Percentiles rank a stretch among this genome's conserved stretches.
Conservation (phyloP, 2,113 vertebrate species). For the Coregonus clupeaformis region DNA sequence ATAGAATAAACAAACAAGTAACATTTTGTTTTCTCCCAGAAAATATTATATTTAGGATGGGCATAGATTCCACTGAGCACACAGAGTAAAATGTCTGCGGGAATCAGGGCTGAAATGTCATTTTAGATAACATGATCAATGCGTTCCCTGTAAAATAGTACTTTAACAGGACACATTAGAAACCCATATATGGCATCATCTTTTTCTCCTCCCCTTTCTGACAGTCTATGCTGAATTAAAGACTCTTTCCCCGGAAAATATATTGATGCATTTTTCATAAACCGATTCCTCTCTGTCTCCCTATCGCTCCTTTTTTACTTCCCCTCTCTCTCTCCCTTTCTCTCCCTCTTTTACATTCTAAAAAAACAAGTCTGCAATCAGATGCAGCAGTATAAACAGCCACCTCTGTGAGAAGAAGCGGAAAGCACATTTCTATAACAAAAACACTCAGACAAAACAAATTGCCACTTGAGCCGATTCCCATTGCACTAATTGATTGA, state of each 20-base stretch:
- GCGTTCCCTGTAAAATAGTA: not conserved
- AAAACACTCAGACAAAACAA: conserved; percentile 71
- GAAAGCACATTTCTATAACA: conserved; percentile 71
- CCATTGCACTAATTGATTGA: conserved; percentile 75
- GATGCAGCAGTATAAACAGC: conserved; percentile 69
- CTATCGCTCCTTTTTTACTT: not conserved
- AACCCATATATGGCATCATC: not conserved
- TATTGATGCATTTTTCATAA: conserved; percentile 68
- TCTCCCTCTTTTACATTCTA: conserved; percentile 18
- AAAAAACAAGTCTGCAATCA: conserved; percentile 70
- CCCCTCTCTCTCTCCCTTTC: conserved; percentile 2
- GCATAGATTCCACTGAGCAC: not conserved
- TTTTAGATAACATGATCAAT: not conserved
- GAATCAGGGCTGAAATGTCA: not conserved
- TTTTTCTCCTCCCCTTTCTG: conserved; percentile 45
- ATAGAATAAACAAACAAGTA: not conserved
- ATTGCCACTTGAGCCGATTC: conserved; percentile 64
- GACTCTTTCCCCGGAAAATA: conserved; percentile 52
- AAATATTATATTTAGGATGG: not conserved
- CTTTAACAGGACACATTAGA: not conserved
- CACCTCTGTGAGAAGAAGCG: conserved; percentile 64
- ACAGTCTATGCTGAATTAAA: conserved; percentile 56
- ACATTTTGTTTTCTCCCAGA: not conserved
- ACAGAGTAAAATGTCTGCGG: not conserved
- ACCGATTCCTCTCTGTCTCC: conserved; percentile 39